A percentile compares a stretch with the other conserved stretches of the same genome.
phyloP scores from a whole-genome alignment of 2,113 vertebrate species.

The Terrapene triunguis region DNA sequence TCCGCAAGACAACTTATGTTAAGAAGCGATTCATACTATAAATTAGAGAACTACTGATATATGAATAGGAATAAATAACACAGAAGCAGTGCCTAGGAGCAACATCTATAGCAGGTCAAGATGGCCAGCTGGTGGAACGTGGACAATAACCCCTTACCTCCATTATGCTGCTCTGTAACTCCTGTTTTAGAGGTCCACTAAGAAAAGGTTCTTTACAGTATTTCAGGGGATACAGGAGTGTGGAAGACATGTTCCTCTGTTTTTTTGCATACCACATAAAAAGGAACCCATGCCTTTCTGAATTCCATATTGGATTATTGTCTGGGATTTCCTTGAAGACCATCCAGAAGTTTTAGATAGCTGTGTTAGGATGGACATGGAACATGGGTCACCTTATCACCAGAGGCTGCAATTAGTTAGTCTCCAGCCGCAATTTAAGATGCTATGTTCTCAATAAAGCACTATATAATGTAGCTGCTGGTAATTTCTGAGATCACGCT shows the following conservation, averaged over 20 bases:
- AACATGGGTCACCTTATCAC: not conserved
- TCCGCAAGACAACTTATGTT: too few species aligned
- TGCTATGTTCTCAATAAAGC: not conserved
- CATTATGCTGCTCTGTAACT: not conserved
- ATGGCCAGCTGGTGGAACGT: not conserved
- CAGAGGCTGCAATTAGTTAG: not conserved
- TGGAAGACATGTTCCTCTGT: not conserved
- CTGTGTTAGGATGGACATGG: not conserved
- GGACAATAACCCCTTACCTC: not conserved
- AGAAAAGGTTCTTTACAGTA: not conserved
- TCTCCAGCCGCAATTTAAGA: not conserved
- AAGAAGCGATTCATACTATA: not conserved
- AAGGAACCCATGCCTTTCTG: not conserved
- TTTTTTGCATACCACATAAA: not conserved
- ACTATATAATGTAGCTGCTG: not conserved
- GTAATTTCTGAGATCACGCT: not conserved
- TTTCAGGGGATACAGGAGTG: not conserved
- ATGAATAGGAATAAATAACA: not conserved
- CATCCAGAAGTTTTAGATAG: not conserved
- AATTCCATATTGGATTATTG: not conserved
- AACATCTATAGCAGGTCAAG: not conserved
- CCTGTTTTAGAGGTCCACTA: not conserved
- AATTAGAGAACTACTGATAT: not conserved
- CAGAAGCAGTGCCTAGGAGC: fast-evolving
- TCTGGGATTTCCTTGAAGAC: not conserved